Evolutionary conservation across 2,113 vertebrate genomes (phyloP), one percentile per base, ranked within the genome.

Genomic region (Scalopus aquaticus): DNA sequence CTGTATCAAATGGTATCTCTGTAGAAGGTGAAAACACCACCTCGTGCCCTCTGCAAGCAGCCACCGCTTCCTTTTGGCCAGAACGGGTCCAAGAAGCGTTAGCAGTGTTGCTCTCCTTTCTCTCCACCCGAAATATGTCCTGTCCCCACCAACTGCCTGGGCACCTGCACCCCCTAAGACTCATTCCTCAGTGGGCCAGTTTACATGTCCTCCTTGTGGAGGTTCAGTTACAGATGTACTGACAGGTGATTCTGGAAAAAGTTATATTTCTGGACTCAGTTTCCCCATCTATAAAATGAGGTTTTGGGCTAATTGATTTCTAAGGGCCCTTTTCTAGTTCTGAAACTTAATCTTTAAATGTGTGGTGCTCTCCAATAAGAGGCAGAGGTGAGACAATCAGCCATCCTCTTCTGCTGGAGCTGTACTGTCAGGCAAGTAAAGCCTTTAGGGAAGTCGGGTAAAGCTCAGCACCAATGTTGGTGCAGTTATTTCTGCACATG

Each of bases 221-320:
- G 85, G 69, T 70, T 93, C 70, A 62, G 30, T 84, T 90, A 92
- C 81, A 88, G 76, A 90, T 11, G 19, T 46, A 77, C 73, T 32
- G 81, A 94, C 84, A 94, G 77, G 94, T 90, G 54, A 95, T 67
- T 65, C 72, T 94, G 95, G 83, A 80, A 94, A 96, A 93, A 91
- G 76, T 78, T 56, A 30, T 80, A 84, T 89, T 93, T 91, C 92
- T 95, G 94, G 88, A 72, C 81, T 95, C 78, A 81, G 85, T 94
- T 93, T 95, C 77, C 44, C 81, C 56, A 93, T 54, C 88, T 93
- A 93, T 92, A 96, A 96, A 95, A 95, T 84, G 65, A 94, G 65
- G 69, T 92, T 82, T 83, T 15, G 37, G 32, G 69, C 88, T 96
- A 96, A 95, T 39, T 97, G 83, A 97, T 94, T 96, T 95, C 96